phyloP scores from a whole-genome alignment of 2,113 vertebrate species.

The Delphinus delphis region DNA sequence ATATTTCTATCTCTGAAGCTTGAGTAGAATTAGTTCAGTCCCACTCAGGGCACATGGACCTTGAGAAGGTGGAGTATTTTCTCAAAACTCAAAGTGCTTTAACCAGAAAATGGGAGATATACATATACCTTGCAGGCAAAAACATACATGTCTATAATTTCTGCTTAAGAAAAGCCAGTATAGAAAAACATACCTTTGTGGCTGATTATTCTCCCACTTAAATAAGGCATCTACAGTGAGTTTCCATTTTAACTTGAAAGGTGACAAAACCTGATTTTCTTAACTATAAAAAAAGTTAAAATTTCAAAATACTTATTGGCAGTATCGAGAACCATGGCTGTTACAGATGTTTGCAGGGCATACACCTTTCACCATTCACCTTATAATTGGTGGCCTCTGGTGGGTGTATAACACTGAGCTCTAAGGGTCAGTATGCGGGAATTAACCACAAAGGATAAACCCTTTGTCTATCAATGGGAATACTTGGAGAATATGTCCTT shows the following conservation, averaged over 20 bases:
- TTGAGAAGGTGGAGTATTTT: neutral
- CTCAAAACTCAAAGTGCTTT: neutral
- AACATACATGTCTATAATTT: neutral
- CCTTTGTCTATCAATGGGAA: neutral
- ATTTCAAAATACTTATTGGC: neutral
- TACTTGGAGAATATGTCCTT: neutral
- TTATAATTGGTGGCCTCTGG: neutral
- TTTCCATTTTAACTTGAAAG: slow-evolving; percentile 38
- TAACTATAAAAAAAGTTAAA: neutral
- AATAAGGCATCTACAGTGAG: neutral
- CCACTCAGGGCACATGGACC: neutral
- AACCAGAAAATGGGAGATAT: neutral
- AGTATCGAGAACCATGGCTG: neutral
- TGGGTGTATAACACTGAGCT: neutral
- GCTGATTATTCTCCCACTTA: neutral
- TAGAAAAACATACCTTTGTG: neutral
- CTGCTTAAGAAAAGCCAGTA: neutral
- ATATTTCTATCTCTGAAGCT: neutral
- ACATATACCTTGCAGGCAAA: neutral
- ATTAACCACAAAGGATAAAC: neutral
- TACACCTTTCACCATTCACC: neutral
- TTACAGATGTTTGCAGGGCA: neutral
- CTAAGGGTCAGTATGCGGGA: neutral
- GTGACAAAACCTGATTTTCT: slow-evolving; percentile 13
- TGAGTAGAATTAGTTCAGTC: neutral